Evolutionary conservation across 2,888 invertebrate species (phyloP).

Genomic region (Mythimna vitellina): DNA sequence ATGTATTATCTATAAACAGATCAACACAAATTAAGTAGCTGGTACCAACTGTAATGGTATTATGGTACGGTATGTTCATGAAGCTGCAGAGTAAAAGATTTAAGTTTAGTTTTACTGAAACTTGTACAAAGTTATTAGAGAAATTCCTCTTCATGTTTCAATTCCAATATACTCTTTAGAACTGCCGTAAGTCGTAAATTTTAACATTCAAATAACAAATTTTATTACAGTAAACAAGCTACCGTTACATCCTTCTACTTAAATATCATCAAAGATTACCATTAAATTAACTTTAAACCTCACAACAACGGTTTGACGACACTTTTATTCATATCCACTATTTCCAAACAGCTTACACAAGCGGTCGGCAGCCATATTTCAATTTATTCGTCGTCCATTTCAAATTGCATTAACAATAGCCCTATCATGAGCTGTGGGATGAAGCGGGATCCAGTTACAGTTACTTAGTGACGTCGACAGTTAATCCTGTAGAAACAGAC

Average conservation of each 20-base stretch:
- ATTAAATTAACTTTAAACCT: slow-evolving; percentile 36
- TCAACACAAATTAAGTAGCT: too few relatives aligned
- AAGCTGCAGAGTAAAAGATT: too few relatives aligned
- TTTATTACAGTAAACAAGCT: slow-evolving; percentile 20
- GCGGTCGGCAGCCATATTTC: slow-evolving; percentile 67
- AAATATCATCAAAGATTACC: slow-evolving; percentile 12
- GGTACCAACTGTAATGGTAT: too few relatives aligned
- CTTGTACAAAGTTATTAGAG: neutral
- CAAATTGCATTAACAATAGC: slow-evolving; percentile 67
- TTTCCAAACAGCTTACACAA: slow-evolving; percentile 51
- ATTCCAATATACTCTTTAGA: neutral
- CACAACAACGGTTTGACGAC: slow-evolving; percentile 36
- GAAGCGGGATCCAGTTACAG: slow-evolving; percentile 54
- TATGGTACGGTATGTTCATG: too few relatives aligned
- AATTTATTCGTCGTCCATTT: slow-evolving; percentile 69
- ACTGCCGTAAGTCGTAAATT: neutral
- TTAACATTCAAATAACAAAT: slow-evolving; percentile 2
- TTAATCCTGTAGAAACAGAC: slow-evolving; percentile 42
- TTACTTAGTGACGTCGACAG: slow-evolving; percentile 42
- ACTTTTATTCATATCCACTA: slow-evolving; percentile 46
- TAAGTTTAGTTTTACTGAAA: neutral
- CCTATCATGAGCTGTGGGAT: slow-evolving; percentile 57
- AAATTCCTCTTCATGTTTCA: neutral
- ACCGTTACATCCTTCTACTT: slow-evolving; percentile 14
- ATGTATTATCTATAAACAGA: too few relatives aligned